phyloP scores from a whole-genome alignment of 2,888 invertebrate species.

The Byasa hedistus region DNA sequence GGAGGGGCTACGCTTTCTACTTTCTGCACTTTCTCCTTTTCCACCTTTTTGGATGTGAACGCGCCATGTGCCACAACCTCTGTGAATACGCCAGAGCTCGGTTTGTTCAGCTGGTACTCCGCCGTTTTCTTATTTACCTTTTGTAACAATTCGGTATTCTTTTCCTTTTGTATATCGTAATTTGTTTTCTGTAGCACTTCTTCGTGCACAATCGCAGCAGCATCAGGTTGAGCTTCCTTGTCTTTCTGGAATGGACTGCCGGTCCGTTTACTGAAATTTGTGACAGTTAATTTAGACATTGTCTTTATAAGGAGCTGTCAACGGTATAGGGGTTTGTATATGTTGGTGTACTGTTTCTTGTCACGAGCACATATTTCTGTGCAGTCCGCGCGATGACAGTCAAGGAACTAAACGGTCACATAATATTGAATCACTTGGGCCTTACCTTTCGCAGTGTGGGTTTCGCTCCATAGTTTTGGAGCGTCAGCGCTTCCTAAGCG shows the following conservation, averaged over 20 bases:
- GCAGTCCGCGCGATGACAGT: slow-evolving; percentile 57
- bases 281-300: slow-evolving; percentile 68
- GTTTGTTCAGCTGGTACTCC: slow-evolving; percentile 67
- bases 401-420: slow-evolving; percentile 59
- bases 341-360: slow-evolving; percentile 50
- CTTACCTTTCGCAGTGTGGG: slow-evolving; percentile 69
- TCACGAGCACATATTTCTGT: slow-evolving; percentile 49
- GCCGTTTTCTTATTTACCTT: slow-evolving; percentile 68
- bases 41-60: slow-evolving; percentile 59
- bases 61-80: slow-evolving; percentile 73
- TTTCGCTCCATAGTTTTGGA: slow-evolving; percentile 76
- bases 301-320: slow-evolving; percentile 39
- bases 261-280: slow-evolving; percentile 59
- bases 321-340: slow-evolving; percentile 46
- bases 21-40: slow-evolving; percentile 50
- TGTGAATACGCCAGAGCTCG: slow-evolving; percentile 69
- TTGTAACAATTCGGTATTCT: slow-evolving; percentile 62
- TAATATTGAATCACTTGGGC: slow-evolving; percentile 56
- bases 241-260: slow-evolving; percentile 53
- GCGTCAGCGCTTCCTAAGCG: slow-evolving; percentile 69
- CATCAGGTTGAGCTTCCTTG: slow-evolving; percentile 39
- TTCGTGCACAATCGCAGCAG: slow-evolving; percentile 50
- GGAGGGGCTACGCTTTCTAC: slow-evolving; percentile 44
- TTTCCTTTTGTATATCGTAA: slow-evolving; percentile 66
- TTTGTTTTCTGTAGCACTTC: slow-evolving; percentile 60